A percentile compares a stretch with the other conserved stretches of the same genome.
Evolutionary conservation across 2,888 invertebrate genomes (phyloP).

Genomic region (Poecilobothrus nobilitatus): DNA sequence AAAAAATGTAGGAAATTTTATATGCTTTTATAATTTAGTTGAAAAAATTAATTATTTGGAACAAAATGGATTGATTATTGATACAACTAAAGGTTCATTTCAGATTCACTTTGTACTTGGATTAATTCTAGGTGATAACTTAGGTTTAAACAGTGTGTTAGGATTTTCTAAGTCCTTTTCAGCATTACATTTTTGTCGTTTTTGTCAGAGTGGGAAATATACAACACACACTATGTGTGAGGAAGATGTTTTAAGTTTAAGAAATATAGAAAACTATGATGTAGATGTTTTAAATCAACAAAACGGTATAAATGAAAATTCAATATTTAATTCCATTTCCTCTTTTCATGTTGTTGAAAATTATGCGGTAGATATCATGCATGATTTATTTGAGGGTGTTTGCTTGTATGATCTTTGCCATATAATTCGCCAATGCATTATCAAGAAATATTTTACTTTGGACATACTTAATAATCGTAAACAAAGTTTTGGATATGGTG

Average conservation of each 20-base stretch:
- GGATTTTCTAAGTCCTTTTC: conserved; percentile 19
- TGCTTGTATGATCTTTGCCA: conserved; percentile 19
- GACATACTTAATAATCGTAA: too few species aligned
- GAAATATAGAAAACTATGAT: conserved; percentile 22
- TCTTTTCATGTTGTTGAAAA: conserved; percentile 25
- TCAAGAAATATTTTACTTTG: too few species aligned
- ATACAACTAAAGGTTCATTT: conserved; percentile 2
- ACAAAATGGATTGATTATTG: background rate
- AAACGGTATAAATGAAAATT: conserved; percentile 25
- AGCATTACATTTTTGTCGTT: conserved; percentile 25
- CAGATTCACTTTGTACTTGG: conserved; percentile 17
- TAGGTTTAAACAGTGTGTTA: too few species aligned
- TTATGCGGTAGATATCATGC: conserved; percentile 13
- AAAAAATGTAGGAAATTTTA: background rate
- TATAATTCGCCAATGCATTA: too few species aligned
- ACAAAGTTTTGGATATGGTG: too few species aligned
- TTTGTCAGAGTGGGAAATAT: conserved; percentile 10
- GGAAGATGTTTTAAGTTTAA: conserved; percentile 19
- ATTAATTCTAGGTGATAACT: too few species aligned
- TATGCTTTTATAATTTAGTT: background rate
- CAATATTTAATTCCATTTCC: conserved; percentile 23
- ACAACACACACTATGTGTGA: conserved; percentile 16
- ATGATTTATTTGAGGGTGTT: conserved; percentile 24
- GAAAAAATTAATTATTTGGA: conserved; percentile 2
- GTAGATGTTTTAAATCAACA: conserved; percentile 15